Percentiles rank a stretch among this genome's conserved stretches.
Evolutionary conservation across 2,113 vertebrate genomes (phyloP).

Genomic region (Tupaia chinensis): DNA sequence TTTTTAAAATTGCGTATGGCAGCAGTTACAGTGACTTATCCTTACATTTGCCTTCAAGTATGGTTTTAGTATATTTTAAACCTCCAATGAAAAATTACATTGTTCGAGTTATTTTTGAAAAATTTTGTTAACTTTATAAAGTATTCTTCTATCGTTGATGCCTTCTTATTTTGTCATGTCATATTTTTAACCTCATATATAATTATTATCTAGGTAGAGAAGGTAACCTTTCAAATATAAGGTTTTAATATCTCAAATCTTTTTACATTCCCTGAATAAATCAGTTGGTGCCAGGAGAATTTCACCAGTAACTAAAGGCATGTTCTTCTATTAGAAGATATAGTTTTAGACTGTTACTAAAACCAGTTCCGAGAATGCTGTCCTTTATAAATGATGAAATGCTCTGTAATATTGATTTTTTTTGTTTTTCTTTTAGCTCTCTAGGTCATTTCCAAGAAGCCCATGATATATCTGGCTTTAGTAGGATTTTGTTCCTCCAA

Average conservation of each 20-base stretch:
- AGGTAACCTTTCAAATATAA: constrained; percentile 46
- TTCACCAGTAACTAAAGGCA: background rate
- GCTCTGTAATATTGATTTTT: constrained; percentile 9
- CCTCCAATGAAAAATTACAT: constrained; percentile 36
- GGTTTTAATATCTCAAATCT: constrained; percentile 44
- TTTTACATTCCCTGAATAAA: constrained; percentile 6
- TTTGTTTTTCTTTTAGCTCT: background rate
- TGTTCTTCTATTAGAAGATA: background rate
- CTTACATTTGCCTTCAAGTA: background rate
- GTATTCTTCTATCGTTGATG: background rate
- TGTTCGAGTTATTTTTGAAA: constrained; percentile 43
- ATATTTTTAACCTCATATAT: background rate
- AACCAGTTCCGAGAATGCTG: background rate
- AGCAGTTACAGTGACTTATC: background rate
- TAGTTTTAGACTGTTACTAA: constrained; percentile 43
- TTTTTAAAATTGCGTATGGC: background rate
- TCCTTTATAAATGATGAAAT: constrained; percentile 33
- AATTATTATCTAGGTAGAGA: constrained; percentile 27
- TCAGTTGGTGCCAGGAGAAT: background rate
- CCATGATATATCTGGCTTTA: background rate
- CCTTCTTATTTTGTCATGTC: background rate
- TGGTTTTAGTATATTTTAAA: background rate
- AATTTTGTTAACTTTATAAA: background rate
- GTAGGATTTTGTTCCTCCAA: background rate
- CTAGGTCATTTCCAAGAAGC: background rate